A percentile compares a stretch with the other conserved stretches of the same genome.
Conservation (phyloP, 37 sponge, comb jelly and placozoan genomes). For the Diacarnus erythraeanus region DNA sequence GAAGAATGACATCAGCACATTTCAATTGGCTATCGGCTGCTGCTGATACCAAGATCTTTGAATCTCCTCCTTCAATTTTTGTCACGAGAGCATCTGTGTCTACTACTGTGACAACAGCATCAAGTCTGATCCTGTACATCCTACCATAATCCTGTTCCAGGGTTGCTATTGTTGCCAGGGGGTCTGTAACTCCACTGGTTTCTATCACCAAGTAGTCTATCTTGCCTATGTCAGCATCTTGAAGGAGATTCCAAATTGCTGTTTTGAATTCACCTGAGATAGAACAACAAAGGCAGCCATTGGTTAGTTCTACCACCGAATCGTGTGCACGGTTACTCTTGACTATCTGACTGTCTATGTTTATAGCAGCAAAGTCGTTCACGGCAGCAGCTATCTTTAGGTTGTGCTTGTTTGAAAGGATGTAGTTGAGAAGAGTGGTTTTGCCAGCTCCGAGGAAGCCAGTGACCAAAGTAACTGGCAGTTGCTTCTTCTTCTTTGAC, state of each 20-base stretch:
- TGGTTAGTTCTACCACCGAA: constrained; percentile 62
- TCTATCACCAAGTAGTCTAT: constrained; percentile 77
- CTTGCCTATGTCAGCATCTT: constrained; percentile 78
- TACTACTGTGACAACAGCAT: constrained; percentile 73
- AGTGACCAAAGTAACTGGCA: constrained; percentile 80
- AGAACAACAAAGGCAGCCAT: constrained; percentile 80
- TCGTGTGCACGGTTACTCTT: constrained; percentile 33
- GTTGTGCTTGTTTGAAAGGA: constrained; percentile 71
- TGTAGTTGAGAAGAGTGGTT: constrained; percentile 67
- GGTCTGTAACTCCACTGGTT: constrained; percentile 84
- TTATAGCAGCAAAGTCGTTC: constrained; percentile 75
- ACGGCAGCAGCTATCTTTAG: constrained; percentile 80
- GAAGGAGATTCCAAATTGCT: constrained; percentile 66
- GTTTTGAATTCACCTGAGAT: constrained; percentile 54
- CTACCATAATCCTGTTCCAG: constrained; percentile 77
- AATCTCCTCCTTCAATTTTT: constrained; percentile 14
- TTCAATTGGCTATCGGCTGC: constrained; percentile 67
- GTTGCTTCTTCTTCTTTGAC: constrained; percentile 37
- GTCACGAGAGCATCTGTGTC: constrained; percentile 64
- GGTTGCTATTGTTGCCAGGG: constrained; percentile 69
- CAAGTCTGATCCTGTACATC: constrained; percentile 74
- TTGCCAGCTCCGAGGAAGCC: constrained; percentile 87
- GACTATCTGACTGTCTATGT: constrained; percentile 73
- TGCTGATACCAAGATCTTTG: constrained; percentile 8
- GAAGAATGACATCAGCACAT: constrained; percentile 75